Base-by-base conservation (phyloP, 2,888 invertebrate genomes). In the Teleiodes luculella region DNA sequence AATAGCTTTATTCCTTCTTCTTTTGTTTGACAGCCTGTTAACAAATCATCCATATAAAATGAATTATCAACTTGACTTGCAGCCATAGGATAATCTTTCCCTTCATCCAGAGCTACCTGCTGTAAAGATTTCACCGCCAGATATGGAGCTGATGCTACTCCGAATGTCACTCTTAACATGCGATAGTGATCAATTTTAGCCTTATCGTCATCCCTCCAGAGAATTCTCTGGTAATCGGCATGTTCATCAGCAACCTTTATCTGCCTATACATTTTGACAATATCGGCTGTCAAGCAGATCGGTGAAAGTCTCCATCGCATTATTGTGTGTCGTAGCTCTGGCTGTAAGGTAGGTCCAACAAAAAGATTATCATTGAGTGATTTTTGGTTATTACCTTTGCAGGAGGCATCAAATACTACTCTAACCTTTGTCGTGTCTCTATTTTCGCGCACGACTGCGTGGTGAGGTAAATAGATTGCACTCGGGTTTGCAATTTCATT, bases 251-350 rank as follows among this genome's bases (percentile, higher is more conserved):
- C 14, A 7, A 60, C 50, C 10, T 14, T 41, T 3, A 60, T 45
- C 45, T 59, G 59, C 3, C 57, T 43, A 37, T 67, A 72, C 68
- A 72, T 72, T 58, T 72, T 64, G n/a, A 55, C 46, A 10, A 66
- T 57, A 45, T 62, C 60, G 1, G 59, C 57, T 8, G 50, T 13
- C 1, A 63, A 20, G 24, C 50, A 46, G 7, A 63, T 56, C 0
- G 31, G 46, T 30, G 53, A 16, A 2, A 5, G 1, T 7, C 60
- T 45, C 62, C 58, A 68, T 30, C 62, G 14, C 49, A 65, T 47
- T 1, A 65, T 18, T 3, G 66, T 56, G 8, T 63, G 56, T 43
- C 65, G 53, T 47, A 68, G 28, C 41, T 63, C 61, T 7, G 57
- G 43, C 55, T 67, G 66, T 1, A 66, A 31, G 1, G 47, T 37